These are phyloP conservation scores for Sesia apiformis DNA, from an alignment of 2,888 invertebrate species.

Conservation along the genomic window DNA sequence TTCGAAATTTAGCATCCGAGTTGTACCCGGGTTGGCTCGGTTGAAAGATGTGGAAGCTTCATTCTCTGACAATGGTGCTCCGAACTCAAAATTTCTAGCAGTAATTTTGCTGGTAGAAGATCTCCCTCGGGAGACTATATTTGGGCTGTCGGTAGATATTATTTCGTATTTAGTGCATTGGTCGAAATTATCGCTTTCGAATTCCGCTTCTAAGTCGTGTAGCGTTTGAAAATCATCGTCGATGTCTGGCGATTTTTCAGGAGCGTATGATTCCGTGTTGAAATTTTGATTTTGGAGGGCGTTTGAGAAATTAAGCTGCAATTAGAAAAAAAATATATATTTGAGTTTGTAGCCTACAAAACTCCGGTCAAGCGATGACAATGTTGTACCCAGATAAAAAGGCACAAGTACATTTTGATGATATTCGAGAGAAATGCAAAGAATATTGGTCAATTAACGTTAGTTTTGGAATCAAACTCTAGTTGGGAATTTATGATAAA, in stretches of 20 bases:
- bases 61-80: constrained; percentile 51
- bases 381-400: no score
- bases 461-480: no score
- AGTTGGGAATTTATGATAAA: no score
- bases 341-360: not conserved
- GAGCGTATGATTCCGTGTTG: constrained; percentile 24
- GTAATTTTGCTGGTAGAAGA: constrained; percentile 36
- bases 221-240: constrained; percentile 43
- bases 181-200: constrained; percentile 53
- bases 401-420: no score
- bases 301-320: constrained; percentile 55
- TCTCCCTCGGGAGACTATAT: constrained; percentile 57
- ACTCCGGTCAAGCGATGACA: no score
- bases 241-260: constrained; percentile 32
- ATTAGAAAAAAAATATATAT: not conserved
- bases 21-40: constrained; percentile 33
- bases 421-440: no score
- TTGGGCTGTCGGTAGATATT: constrained; percentile 64
- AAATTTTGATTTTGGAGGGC: constrained; percentile 19
- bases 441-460: no score
- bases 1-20: constrained; percentile 57
- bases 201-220: constrained; percentile 63
- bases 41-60: constrained; percentile 62
- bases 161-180: constrained; percentile 66
- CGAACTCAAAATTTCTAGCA: constrained; percentile 53